Percentiles rank a stretch among this genome's conserved stretches.
These are phyloP conservation scores for Tetropium fuscum DNA, from an alignment of 2,888 invertebrate genomes.

Conservation along the genomic window DNA sequence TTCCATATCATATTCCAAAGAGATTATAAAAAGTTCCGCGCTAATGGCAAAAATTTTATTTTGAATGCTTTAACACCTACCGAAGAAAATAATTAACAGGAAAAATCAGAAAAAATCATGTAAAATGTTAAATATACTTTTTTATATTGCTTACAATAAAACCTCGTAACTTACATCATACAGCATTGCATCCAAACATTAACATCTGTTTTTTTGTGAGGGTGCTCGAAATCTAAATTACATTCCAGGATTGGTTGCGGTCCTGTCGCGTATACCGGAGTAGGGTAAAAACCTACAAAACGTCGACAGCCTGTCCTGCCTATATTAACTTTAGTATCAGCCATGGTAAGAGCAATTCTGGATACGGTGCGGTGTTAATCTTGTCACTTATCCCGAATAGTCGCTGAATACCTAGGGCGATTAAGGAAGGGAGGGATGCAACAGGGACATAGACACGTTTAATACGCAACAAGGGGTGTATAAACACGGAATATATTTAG, in stretches of 20 bases:
- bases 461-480: constrained; percentile 36
- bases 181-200: constrained; percentile 6
- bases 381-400: constrained; percentile 32
- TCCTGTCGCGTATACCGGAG: background rate
- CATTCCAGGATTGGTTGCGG: constrained; percentile 4
- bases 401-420: constrained; percentile 34
- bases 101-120: too few relatives aligned
- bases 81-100: too few relatives aligned
- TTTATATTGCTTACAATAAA: too few relatives aligned
- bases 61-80: too few relatives aligned
- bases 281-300: constrained; percentile 14
- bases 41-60: too few relatives aligned
- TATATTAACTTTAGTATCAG: constrained; percentile 19
- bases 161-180: too few relatives aligned
- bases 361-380: constrained; percentile 24
- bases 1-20: too few relatives aligned
- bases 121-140: too few relatives aligned
- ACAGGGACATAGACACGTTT: constrained; percentile 33
- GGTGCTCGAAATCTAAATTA: constrained; percentile 7
- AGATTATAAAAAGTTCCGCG: too few relatives aligned
- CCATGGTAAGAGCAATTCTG: constrained; percentile 15
- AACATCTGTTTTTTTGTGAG: constrained; percentile 14
- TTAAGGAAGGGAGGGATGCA: constrained; percentile 33
- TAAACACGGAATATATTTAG: constrained; percentile 30
- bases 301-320: constrained; percentile 15